phyloP scores from a whole-genome alignment of 2,888 invertebrate genomes.

The Gortyna flavago region DNA sequence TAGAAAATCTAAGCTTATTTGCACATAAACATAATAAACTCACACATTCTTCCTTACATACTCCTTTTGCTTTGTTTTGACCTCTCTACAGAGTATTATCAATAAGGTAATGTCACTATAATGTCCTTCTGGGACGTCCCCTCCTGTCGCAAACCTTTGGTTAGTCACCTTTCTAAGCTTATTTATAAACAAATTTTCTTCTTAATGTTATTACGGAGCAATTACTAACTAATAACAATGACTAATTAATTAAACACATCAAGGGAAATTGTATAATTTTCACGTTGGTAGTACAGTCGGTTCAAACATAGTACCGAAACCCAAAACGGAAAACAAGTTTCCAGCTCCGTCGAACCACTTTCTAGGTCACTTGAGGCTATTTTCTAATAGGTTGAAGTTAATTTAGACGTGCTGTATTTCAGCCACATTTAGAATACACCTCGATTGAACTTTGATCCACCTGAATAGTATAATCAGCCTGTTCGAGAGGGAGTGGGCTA shows the following conservation, averaged over 20 bases:
- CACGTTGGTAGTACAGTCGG: background rate
- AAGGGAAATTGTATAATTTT: slow-evolving; percentile 29
- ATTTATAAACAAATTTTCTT: background rate
- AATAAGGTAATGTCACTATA: background rate
- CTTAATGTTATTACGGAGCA: background rate
- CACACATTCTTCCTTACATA: too few relatives aligned
- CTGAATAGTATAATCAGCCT: background rate
- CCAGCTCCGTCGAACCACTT: slow-evolving; percentile 41
- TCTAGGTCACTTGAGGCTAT: slow-evolving; percentile 32
- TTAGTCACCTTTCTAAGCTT: background rate
- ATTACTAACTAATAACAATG: background rate
- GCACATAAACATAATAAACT: too few relatives aligned
- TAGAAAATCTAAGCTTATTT: too few relatives aligned
- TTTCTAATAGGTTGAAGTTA: slow-evolving; percentile 34
- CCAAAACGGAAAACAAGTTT: slow-evolving; percentile 38
- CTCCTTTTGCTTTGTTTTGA: background rate
- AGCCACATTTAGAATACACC: slow-evolving; percentile 7
- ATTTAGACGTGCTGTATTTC: slow-evolving; percentile 23
- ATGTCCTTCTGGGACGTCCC: background rate
- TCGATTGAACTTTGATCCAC: background rate
- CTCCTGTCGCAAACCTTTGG: background rate
- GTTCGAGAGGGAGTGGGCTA: background rate
- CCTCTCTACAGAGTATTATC: too few relatives aligned
- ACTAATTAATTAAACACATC: slow-evolving; percentile 16
- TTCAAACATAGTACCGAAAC: background rate